phyloP scores from a whole-genome alignment of 2,113 vertebrate species.

The Paradisaea rubra region DNA sequence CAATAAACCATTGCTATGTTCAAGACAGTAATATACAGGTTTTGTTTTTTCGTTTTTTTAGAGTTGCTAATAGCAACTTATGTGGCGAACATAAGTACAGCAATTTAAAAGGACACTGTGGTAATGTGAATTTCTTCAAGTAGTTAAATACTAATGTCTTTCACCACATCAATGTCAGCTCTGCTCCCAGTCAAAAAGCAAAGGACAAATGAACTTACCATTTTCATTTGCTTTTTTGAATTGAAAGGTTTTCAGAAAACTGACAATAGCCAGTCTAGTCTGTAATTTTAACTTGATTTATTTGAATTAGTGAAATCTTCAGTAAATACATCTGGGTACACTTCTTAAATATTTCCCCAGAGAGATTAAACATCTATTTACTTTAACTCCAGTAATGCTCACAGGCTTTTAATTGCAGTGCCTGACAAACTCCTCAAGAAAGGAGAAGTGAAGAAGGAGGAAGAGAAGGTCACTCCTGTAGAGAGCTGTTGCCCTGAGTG shows the following conservation, averaged over 20 bases:
- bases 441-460: not conserved
- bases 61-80: constrained; percentile 63
- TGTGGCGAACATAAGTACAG: constrained; percentile 52
- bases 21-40: not conserved
- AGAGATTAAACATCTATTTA: constrained; percentile 36
- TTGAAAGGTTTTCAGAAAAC: constrained; percentile 30
- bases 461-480: not conserved
- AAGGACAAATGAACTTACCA: constrained; percentile 38
- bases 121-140: constrained; percentile 56
- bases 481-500: not conserved
- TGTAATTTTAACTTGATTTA: constrained; percentile 57
- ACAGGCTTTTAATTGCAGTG: constrained; percentile 20
- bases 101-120: constrained; percentile 53
- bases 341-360: constrained; percentile 14
- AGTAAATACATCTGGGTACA: constrained; percentile 21
- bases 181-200: not conserved
- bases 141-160: constrained; percentile 56
- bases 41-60: not conserved
- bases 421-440: not conserved
- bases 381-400: not conserved
- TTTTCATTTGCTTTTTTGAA: constrained; percentile 50
- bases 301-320: constrained; percentile 56
- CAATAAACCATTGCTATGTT: not conserved
- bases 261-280: constrained; percentile 1
- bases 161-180: constrained; percentile 10